Percentiles rank a stretch among this genome's conserved stretches.
Conservation (phyloP, 2,888 invertebrate species). For the Luperina testacea region DNA sequence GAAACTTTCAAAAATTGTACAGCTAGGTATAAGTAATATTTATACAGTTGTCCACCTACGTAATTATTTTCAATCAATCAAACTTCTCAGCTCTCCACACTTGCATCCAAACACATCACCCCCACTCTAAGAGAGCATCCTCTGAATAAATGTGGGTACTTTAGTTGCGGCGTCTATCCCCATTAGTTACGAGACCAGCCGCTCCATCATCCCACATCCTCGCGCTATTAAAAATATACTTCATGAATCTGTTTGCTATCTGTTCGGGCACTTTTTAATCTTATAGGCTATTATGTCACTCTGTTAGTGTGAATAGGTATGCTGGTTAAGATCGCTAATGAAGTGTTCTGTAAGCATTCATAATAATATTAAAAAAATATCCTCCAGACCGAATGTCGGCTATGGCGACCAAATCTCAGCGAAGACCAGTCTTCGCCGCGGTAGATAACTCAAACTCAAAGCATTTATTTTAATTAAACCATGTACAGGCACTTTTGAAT, state of each 20-base stretch:
- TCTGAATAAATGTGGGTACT: slow-evolving; percentile 73
- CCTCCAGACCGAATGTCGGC: no score
- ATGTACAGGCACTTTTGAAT: no score
- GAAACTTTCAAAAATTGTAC: background rate
- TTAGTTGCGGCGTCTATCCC: slow-evolving; percentile 73
- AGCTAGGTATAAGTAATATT: background rate
- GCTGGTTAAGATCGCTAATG: background rate
- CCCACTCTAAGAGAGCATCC: slow-evolving; percentile 27
- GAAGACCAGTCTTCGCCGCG: background rate
- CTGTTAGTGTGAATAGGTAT: background rate
- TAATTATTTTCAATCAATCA: slow-evolving; percentile 50
- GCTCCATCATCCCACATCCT: slow-evolving; percentile 70
- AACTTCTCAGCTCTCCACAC: slow-evolving; percentile 10
- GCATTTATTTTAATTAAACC: no score
- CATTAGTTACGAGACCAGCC: slow-evolving; percentile 72
- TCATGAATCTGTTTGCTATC: slow-evolving; percentile 40
- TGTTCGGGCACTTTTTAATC: slow-evolving; percentile 21
- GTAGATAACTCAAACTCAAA: background rate
- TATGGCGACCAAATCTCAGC: background rate
- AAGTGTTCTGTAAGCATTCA: background rate
- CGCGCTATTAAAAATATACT: slow-evolving; percentile 59
- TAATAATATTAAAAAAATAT: background rate
- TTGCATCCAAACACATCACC: slow-evolving; percentile 34
- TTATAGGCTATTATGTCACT: slow-evolving; percentile 6
- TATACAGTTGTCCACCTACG: slow-evolving; percentile 5